These are phyloP conservation scores for Mamestra configurata DNA, from an alignment of 1,140 invertebrate genomes.

Conservation along the genomic window DNA sequence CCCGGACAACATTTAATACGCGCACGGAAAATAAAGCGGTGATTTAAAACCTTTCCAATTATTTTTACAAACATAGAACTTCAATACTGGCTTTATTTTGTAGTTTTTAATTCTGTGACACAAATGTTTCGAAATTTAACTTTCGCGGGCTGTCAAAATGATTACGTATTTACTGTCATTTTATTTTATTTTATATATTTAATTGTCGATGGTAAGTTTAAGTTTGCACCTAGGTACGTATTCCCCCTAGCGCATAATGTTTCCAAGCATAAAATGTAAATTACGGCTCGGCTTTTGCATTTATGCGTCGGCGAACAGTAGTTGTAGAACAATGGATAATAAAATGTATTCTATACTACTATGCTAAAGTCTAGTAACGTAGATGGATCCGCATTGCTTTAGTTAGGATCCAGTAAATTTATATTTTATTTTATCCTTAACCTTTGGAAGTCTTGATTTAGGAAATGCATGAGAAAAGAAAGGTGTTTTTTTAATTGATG, in stretches of 20 bases:
- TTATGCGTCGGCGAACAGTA: conserved; percentile 35
- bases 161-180: neutral
- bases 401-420: conserved; percentile 1
- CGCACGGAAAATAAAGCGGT: conserved; percentile 30
- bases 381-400: neutral
- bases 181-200: neutral
- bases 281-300: conserved; percentile 20
- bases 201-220: too few species aligned
- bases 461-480: too few species aligned
- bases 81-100: neutral
- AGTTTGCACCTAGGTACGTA: too few species aligned
- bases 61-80: neutral
- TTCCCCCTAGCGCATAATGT: conserved; percentile 31
- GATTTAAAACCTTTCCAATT: conserved; percentile 20
- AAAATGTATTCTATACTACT: conserved; percentile 40
- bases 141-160: neutral
- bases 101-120: conserved; percentile 2
- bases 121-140: neutral
- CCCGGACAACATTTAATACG: conserved; percentile 38
- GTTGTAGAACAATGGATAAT: conserved; percentile 43
- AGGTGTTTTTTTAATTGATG: too few species aligned
- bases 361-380: neutral
- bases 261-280: conserved; percentile 46
- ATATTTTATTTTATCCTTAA: neutral
- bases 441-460: neutral